Evolutionary conservation across 2,113 vertebrate species (phyloP).

Genomic region (Lucifuga dentata): DNA sequence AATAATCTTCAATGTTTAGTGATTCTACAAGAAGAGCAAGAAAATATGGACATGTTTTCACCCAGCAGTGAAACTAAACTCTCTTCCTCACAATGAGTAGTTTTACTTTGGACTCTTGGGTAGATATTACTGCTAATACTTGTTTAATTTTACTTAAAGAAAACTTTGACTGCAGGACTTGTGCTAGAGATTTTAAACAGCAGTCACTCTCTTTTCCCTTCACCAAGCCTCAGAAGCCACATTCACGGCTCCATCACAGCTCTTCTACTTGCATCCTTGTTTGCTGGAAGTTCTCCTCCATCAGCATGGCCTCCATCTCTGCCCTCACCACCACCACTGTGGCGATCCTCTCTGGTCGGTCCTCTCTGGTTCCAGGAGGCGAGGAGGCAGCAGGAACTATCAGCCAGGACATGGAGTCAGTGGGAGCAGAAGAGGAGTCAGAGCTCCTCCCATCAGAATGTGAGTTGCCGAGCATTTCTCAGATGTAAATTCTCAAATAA

Average conservation of each 20-base stretch:
- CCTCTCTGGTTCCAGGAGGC: conserved; percentile 55
- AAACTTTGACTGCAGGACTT: no score
- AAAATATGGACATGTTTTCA: no score
- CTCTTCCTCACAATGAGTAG: no score
- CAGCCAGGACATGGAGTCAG: conserved; percentile 41
- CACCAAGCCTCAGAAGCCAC: conserved; percentile 59
- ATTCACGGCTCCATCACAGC: conserved; percentile 1
- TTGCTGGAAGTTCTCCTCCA: conserved; percentile 50
- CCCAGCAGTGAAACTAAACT: no score
- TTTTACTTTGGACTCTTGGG: no score
- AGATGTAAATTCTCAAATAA: no score
- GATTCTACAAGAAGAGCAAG: no score
- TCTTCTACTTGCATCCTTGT: conserved; percentile 31
- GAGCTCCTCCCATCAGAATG: conserved; percentile 48
- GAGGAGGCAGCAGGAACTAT: no score
- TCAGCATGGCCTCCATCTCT: conserved; percentile 69
- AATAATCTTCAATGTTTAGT: no score
- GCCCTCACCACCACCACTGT: conserved; percentile 37
- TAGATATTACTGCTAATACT: no score
- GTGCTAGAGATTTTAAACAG: no score
- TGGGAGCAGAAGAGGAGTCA: conserved; percentile 31
- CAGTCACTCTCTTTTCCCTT: conserved; percentile 1
- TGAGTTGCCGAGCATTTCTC: conserved; percentile 64
- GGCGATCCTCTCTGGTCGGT: conserved; percentile 71
- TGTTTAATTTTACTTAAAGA: no score